Base-by-base conservation (phyloP, 2,797 vertebrate genomes). In the Lepilemur ruficaudatus region DNA sequence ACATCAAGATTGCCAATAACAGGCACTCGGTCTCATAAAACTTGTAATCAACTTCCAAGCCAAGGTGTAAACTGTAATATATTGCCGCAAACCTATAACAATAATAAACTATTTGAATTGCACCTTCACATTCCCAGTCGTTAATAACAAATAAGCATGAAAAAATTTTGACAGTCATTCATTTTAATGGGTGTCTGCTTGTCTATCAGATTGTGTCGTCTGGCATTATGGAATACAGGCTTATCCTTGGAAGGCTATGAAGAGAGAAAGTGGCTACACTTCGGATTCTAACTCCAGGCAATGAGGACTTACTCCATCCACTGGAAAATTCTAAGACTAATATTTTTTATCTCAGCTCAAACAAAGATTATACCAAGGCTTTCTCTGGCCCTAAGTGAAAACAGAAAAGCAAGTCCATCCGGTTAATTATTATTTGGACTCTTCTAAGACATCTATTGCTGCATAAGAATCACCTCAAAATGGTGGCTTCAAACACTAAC, bases 141-240 rank as follows among this genome's bases (percentile, higher is more conserved):
- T 98, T 98, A 97, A 97, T 98, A 97, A 96, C 97, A 94, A 98
- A 96, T 97, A 97, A 94, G 96, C 94, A 70, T 41, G 91, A 83
- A 95, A 93, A 93, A 89, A 0, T 90, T 81, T 94, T 94, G 96
- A 96, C 92, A 94, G 91, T 93, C 96, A 75, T 88, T 98, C 98
- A 93, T 95, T 97, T 97, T 96, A 95, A 97, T 89, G 94, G 61
- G 86, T 65, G 46, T 97, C 97, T 97, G 95, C 61, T 94, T 95
- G 94, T 89, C 89, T 95, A 86, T 95, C 93, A 84, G 91, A 75
- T 50, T 73, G 81, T 97, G 85, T 97, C 95, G 72, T 85, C 89
- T 91, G 82, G 80, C 67, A 55, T 95, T 82, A 70, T 12, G 48
- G 84, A 67, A 94, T 48, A 65, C 35, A 83, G 35, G n/a, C 50